Evolutionary conservation across 1,140 invertebrate species (phyloP).

Genomic region (Megalopta genalis): DNA sequence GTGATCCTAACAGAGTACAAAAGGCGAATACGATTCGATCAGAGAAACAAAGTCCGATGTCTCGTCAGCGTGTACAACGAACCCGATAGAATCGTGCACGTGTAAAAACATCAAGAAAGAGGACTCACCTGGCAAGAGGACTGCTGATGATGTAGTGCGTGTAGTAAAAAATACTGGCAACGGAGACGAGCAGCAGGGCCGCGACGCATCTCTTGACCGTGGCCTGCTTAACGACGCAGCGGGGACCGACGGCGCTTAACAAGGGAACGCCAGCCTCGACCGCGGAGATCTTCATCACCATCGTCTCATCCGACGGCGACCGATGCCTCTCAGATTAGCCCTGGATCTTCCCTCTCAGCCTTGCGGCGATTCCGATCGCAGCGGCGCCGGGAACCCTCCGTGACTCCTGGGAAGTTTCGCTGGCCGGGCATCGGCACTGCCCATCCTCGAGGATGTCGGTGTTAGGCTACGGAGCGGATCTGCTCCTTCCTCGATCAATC

Average conservation of each 20-base stretch:
- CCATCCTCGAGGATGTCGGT: slow-evolving; percentile 33
- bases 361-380: slow-evolving; percentile 4
- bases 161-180: slow-evolving; percentile 88
- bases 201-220: slow-evolving; percentile 87
- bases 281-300: slow-evolving; percentile 76
- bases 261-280: slow-evolving; percentile 76
- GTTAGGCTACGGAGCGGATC: too few species aligned
- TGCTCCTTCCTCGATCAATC: too few species aligned
- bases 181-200: slow-evolving; percentile 84
- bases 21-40: too few species aligned
- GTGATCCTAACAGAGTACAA: too few species aligned
- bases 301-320: slow-evolving; percentile 59
- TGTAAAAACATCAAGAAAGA: background rate
- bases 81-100: too few species aligned
- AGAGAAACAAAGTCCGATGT: too few species aligned
- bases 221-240: slow-evolving; percentile 84
- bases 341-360: slow-evolving; percentile 2
- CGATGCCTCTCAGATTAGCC: slow-evolving; percentile 46
- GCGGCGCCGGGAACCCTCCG: slow-evolving; percentile 24
- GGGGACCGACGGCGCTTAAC: slow-evolving; percentile 75
- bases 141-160: slow-evolving; percentile 86
- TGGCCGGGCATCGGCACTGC: too few species aligned
- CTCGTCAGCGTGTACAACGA: too few species aligned
- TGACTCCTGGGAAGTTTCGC: slow-evolving; percentile 34
- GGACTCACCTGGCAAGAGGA: slow-evolving; percentile 85